phyloP scores from a whole-genome alignment of 2,888 invertebrate species.

The Ischnus inquisitorius region DNA sequence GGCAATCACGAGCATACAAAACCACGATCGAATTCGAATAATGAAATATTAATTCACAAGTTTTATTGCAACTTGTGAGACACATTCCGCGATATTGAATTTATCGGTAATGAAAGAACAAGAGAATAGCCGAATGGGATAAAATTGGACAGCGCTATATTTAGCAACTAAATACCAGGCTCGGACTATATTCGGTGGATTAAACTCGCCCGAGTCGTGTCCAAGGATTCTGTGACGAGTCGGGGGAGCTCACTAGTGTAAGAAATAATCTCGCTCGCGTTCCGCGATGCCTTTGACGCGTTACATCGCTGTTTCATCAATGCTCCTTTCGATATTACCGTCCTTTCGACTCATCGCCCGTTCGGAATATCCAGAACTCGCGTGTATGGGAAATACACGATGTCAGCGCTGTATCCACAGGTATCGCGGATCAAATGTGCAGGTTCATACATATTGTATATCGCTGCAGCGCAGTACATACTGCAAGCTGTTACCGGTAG shows the following conservation, averaged over 20 bases:
- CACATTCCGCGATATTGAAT: too few species aligned
- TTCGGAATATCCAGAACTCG: conserved; percentile 1
- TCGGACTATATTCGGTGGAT: not conserved
- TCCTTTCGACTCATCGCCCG: not conserved
- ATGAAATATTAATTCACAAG: too few species aligned
- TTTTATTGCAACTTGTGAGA: too few species aligned
- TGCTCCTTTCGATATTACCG: not conserved
- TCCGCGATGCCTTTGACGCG: not conserved
- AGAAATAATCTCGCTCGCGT: not conserved
- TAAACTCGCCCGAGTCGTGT: not conserved
- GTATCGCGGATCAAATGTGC: conserved; percentile 27
- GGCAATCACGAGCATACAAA: too few species aligned
- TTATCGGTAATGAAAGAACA: too few species aligned
- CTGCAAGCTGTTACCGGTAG: conserved; percentile 14
- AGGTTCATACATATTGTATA: conserved; percentile 35
- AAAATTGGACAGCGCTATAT: too few species aligned
- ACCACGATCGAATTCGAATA: too few species aligned
- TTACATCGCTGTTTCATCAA: not conserved
- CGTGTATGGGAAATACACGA: not conserved
- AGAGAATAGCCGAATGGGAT: too few species aligned
- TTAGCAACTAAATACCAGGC: too few species aligned
- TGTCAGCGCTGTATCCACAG: not conserved
- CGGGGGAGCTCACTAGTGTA: not conserved
- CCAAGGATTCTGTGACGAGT: not conserved
- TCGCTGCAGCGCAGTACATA: conserved; percentile 15